A percentile compares a stretch with the other conserved stretches of the same genome.
These are phyloP conservation scores for Isichthys henryi DNA, from an alignment of 2,113 vertebrate genomes.

Conservation along the genomic window DNA sequence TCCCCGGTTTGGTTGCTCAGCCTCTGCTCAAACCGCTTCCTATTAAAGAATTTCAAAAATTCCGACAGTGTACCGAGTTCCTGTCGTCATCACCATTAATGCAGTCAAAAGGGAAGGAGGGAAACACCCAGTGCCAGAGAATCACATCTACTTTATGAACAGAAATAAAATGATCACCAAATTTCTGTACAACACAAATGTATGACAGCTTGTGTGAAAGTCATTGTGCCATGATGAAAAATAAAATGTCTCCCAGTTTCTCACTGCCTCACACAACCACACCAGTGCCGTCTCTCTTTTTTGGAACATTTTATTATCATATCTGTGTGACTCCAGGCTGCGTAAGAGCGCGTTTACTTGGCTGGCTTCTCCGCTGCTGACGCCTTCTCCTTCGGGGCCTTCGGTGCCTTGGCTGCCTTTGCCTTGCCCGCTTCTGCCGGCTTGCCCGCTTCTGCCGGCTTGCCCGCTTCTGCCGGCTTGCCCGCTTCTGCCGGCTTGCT, in stretches of 20 bases:
- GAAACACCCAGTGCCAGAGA: neutral
- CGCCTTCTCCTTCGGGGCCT: neutral
- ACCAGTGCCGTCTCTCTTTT: slow-evolving; percentile 4
- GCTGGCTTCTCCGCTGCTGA: neutral
- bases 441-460: neutral
- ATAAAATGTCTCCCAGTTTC: slow-evolving; percentile 17
- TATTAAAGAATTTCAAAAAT: neutral
- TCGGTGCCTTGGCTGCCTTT: neutral
- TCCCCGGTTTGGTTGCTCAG: neutral
- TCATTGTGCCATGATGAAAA: slow-evolving; percentile 11
- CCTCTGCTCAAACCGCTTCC: neutral
- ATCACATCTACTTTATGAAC: neutral
- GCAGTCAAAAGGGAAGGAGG: neutral
- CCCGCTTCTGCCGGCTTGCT: neutral
- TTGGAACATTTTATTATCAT: slow-evolving; percentile 15
- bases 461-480: neutral
- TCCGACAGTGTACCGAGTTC: neutral
- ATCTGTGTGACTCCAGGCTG: neutral
- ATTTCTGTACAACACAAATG: neutral
- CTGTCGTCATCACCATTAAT: neutral
- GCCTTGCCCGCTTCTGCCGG: neutral
- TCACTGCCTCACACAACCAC: neutral
- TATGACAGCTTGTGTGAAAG: neutral
- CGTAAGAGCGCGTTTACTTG: slow-evolving; percentile 4
- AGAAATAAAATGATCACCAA: neutral